Conservation (phyloP, 2,113 vertebrate species). For the rat (Rattus norvegicus) region DNA sequence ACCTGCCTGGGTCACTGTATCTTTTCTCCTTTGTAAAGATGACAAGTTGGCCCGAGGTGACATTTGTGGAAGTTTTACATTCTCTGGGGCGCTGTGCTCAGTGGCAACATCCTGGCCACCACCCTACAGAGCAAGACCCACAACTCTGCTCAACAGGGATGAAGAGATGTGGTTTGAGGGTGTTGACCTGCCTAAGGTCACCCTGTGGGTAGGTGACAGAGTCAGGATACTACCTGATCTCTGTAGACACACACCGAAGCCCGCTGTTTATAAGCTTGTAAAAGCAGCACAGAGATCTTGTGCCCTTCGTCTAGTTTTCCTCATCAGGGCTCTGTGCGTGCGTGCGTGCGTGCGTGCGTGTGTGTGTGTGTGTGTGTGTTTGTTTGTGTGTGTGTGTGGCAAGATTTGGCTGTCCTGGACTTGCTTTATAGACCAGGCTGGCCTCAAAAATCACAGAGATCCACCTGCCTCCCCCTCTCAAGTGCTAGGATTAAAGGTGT, state of each 20-base stretch:
- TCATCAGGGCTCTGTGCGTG: no score
- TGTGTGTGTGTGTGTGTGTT: no score
- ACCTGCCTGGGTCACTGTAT: background rate
- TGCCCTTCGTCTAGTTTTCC: background rate
- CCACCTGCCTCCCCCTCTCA: no score
- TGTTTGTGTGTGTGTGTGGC: no score
- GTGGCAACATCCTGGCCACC: background rate
- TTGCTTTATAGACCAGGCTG: no score
- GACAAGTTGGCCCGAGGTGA: background rate
- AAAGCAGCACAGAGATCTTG: background rate
- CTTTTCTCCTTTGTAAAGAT: background rate
- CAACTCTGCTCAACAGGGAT: background rate
- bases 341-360: no score
- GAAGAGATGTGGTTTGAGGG: background rate
- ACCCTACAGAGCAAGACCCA: background rate
- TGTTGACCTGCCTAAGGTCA: background rate
- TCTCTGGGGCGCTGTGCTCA: background rate
- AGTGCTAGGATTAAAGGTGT: no score
- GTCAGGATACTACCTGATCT: background rate
- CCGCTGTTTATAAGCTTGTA: background rate
- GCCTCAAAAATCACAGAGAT: no score
- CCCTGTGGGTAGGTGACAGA: background rate
- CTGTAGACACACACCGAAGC: background rate
- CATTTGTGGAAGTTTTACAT: background rate
- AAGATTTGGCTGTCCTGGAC: no score